phyloP scores from a whole-genome alignment of 2,888 invertebrate genomes.

The Euplagia quadripunctaria region DNA sequence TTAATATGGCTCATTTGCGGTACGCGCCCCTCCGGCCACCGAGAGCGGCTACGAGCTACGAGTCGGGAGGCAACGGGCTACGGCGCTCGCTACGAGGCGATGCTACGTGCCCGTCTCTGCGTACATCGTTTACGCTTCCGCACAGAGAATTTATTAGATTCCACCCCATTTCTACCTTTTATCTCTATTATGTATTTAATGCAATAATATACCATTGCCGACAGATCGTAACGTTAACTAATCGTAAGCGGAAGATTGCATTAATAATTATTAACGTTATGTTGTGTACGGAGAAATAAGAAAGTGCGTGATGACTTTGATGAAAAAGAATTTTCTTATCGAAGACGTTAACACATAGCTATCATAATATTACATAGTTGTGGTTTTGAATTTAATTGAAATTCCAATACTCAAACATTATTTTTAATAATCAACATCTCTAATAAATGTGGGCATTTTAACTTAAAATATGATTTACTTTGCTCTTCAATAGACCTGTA shows the following conservation, averaged over 20 bases:
- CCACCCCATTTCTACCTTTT: conserved; percentile 83
- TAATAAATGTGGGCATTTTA: too few species aligned
- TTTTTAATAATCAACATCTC: too few species aligned
- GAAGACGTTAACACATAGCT: neutral
- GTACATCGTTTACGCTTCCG: conserved; percentile 85
- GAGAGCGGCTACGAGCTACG: conserved; percentile 59
- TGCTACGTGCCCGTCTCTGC: conserved; percentile 82
- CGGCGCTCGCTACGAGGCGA: conserved; percentile 64
- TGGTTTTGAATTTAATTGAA: too few species aligned
- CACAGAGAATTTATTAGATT: conserved; percentile 83
- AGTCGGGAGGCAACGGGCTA: conserved; percentile 47
- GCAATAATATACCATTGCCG: conserved; percentile 66
- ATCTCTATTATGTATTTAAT: conserved; percentile 82
- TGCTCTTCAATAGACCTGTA: too few species aligned
- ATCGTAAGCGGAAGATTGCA: conserved; percentile 57
- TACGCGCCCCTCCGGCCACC: conserved; percentile 68
- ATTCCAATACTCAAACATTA: too few species aligned
- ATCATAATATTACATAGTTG: too few species aligned
- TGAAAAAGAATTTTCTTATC: neutral
- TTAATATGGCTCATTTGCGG: conserved; percentile 86
- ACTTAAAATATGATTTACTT: too few species aligned
- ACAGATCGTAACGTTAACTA: conserved; percentile 64
- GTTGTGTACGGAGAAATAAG: conserved; percentile 15
- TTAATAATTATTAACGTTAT: conserved; percentile 57
- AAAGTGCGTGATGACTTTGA: neutral